These are phyloP conservation scores for Mya arenaria DNA, from an alignment of 1,140 invertebrate genomes.

Conservation along the genomic window DNA sequence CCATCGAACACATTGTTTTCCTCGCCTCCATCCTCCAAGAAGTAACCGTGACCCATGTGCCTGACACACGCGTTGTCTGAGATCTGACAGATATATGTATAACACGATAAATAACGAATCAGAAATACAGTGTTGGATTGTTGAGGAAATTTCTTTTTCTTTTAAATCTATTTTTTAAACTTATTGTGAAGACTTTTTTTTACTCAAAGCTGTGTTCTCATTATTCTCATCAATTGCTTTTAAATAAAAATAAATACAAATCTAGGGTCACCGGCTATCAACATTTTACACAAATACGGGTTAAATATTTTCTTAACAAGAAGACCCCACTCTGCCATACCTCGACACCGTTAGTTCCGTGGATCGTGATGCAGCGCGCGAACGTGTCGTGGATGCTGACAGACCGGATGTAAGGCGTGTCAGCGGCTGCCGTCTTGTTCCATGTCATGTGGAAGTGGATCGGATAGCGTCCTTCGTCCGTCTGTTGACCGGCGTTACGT, in stretches of 20 bases:
- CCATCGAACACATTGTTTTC: conserved; percentile 64
- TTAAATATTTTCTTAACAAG: neutral
- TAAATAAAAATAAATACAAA: too few species aligned
- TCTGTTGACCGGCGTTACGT: conserved; percentile 35
- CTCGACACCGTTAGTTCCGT: conserved; percentile 59
- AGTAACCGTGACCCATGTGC: conserved; percentile 71
- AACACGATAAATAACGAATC: too few species aligned
- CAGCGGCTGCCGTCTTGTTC: conserved; percentile 11
- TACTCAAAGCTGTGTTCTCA: too few species aligned
- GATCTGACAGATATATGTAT: too few species aligned
- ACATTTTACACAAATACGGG: neutral
- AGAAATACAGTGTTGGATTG: too few species aligned
- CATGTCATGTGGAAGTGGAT: conserved; percentile 67
- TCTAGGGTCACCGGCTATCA: too few species aligned
- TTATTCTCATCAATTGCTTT: too few species aligned
- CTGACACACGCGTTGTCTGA: conserved; percentile 67
- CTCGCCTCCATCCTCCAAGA: conserved; percentile 74
- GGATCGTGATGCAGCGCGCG: conserved; percentile 66
- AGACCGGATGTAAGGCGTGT: conserved; percentile 41
- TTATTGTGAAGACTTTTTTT: too few species aligned
- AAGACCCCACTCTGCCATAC: conserved; percentile 42
- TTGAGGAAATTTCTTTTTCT: too few species aligned
- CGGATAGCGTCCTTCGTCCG: conserved; percentile 56
- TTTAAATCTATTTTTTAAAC: too few species aligned
- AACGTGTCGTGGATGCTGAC: conserved; percentile 63